Conservation (phyloP, 2,888 invertebrate genomes). For the Hermodice carunculata region DNA sequence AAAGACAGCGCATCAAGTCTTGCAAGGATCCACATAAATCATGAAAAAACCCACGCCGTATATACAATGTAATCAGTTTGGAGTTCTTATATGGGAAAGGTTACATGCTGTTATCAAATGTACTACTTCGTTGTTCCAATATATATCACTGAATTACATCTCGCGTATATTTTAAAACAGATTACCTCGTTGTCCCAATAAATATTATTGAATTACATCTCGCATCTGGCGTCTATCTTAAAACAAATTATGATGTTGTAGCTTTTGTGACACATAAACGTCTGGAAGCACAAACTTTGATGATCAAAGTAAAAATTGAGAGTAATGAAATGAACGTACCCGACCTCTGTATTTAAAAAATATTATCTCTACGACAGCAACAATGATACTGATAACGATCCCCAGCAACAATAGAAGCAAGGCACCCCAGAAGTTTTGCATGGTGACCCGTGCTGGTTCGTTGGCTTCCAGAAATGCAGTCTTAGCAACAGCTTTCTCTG, state of each 20-base stretch:
- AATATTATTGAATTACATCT: neutral
- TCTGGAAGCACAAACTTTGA: no score
- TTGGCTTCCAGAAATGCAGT: slow-evolving; percentile 19
- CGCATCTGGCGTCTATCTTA: neutral
- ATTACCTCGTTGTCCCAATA: neutral
- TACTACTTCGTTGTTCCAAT: no score
- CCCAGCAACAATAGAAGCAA: slow-evolving; percentile 29
- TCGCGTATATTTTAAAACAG: neutral
- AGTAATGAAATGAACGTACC: slow-evolving; percentile 22
- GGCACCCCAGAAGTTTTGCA: slow-evolving; percentile 35
- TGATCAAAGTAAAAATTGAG: neutral
- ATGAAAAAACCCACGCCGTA: no score
- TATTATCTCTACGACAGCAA: slow-evolving; percentile 27
- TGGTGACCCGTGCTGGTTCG: slow-evolving; percentile 30
- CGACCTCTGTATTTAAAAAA: slow-evolving; percentile 35
- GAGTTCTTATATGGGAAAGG: no score
- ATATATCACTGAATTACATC: no score
- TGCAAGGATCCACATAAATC: no score
- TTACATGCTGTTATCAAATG: no score
- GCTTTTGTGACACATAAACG: no score
- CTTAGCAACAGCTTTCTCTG: neutral
- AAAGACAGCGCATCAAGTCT: no score
- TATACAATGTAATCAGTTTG: no score
- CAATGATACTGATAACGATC: slow-evolving; percentile 18
- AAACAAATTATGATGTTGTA: neutral